Evolutionary conservation across 2,888 invertebrate genomes (phyloP).

Genomic region (Drosophila prostipennis): DNA sequence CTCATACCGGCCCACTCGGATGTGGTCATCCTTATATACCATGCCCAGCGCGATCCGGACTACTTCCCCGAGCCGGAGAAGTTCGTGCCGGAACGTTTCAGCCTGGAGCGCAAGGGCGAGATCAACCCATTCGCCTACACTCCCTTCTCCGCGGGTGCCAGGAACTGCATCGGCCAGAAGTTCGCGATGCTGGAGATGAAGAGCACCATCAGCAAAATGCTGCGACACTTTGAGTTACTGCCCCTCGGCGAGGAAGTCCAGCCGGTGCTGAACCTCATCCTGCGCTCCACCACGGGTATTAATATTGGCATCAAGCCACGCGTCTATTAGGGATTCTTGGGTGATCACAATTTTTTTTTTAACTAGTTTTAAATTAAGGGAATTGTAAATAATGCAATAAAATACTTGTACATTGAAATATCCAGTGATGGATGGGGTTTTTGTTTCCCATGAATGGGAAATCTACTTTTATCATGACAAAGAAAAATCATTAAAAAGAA

Average conservation of each 20-base stretch:
- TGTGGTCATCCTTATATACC: conserved; percentile 69
- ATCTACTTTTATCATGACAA: too few relatives aligned
- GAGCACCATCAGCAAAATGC: conserved; percentile 75
- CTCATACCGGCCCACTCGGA: conserved; percentile 72
- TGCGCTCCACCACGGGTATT: conserved; percentile 74
- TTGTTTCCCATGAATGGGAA: too few relatives aligned
- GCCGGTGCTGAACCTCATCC: conserved; percentile 71
- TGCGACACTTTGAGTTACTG: conserved; percentile 78
- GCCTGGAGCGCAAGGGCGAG: conserved; percentile 63
- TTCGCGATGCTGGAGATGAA: conserved; percentile 83
- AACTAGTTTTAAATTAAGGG: conserved; percentile 8
- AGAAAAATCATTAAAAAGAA: too few relatives aligned
- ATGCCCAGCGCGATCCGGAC: conserved; percentile 75
- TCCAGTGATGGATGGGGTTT: background rate
- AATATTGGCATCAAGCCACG: conserved; percentile 74
- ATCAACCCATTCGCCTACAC: conserved; percentile 82
- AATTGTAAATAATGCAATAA: conserved; percentile 23
- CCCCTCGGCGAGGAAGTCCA: conserved; percentile 71
- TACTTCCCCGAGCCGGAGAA: conserved; percentile 77
- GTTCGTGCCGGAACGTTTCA: conserved; percentile 81
- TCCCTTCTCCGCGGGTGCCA: conserved; percentile 82
- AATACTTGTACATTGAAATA: background rate
- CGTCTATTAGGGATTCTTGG: conserved; percentile 39
- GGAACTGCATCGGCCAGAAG: conserved; percentile 83
- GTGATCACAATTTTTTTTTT: conserved; percentile 27